Evolutionary conservation across 2,797 vertebrate genomes (phyloP).

Genomic region (Micromesistius poutassou): DNA sequence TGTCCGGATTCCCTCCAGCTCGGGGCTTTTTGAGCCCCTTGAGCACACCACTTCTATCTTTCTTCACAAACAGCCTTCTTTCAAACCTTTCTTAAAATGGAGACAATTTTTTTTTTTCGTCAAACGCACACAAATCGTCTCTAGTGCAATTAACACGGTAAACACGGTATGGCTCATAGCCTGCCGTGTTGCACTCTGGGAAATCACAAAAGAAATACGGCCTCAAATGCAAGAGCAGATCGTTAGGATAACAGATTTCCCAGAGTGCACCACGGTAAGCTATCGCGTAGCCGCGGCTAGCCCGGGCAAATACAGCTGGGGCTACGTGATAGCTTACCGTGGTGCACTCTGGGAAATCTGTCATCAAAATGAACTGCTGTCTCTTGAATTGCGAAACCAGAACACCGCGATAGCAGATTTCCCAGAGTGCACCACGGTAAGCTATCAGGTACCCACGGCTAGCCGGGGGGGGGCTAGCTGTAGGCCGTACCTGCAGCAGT

Average conservation of each 20-base stretch:
- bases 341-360: too few relatives aligned
- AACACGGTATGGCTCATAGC: too few relatives aligned
- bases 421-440: background rate
- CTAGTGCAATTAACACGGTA: too few relatives aligned
- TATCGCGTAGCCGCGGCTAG: too few relatives aligned
- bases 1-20: background rate
- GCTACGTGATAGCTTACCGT: too few relatives aligned
- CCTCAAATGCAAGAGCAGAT: background rate
- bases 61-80: background rate
- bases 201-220: background rate
- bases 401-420: background rate
- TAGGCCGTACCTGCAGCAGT: constrained; percentile 84
- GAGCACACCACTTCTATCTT: background rate
- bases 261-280: background rate
- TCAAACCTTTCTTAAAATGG: background rate
- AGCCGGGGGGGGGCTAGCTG: too few relatives aligned
- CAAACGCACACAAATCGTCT: background rate
- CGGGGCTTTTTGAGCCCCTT: background rate
- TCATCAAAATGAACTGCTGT: too few relatives aligned
- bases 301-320: too few relatives aligned
- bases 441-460: too few relatives aligned
- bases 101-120: background rate
- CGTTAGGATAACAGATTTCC: background rate
- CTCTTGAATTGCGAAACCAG: too few relatives aligned
- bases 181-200: too few relatives aligned